A percentile compares a stretch with the other conserved stretches of the same genome.
These are phyloP conservation scores for Protodeltote pygarga DNA, from an alignment of 2,888 invertebrate species.

Conservation along the genomic window DNA sequence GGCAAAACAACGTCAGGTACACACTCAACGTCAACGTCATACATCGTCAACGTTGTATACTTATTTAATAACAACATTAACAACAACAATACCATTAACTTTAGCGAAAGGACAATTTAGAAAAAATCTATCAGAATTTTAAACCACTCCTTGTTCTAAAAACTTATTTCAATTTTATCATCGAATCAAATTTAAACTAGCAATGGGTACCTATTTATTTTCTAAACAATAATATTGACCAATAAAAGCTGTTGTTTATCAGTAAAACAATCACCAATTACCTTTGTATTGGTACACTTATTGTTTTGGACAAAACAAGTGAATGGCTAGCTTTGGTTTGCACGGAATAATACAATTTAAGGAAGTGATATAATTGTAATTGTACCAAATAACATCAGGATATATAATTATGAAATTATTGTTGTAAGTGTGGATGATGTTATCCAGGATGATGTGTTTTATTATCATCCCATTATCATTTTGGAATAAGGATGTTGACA, in stretches of 20 bases:
- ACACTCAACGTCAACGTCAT: too few relatives aligned
- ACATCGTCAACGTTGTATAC: too few relatives aligned
- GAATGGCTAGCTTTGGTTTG: constrained; percentile 9
- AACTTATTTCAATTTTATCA: constrained; percentile 2
- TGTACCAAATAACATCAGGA: not conserved
- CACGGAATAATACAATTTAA: constrained; percentile 5
- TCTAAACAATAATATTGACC: constrained; percentile 9
- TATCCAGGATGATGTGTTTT: too few relatives aligned
- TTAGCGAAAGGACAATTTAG: too few relatives aligned
- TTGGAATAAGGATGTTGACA: too few relatives aligned
- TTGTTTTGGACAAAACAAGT: constrained; percentile 21
- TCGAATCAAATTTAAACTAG: constrained; percentile 7
- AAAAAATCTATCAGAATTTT: too few relatives aligned
- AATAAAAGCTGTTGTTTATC: constrained; percentile 15
- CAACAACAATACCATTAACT: too few relatives aligned
- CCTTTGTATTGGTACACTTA: constrained; percentile 2
- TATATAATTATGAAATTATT: constrained; percentile 9
- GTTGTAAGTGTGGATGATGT: too few relatives aligned
- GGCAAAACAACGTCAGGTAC: too few relatives aligned
- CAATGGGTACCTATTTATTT: constrained; percentile 14
- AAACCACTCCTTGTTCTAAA: constrained; percentile 9
- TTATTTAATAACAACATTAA: too few relatives aligned
- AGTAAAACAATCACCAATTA: constrained; percentile 29
- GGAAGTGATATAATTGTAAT: constrained; percentile 8
- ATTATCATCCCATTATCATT: too few relatives aligned